These are phyloP conservation scores for Sylvia borin DNA, from an alignment of 2,797 vertebrate genomes.

Conservation along the genomic window DNA sequence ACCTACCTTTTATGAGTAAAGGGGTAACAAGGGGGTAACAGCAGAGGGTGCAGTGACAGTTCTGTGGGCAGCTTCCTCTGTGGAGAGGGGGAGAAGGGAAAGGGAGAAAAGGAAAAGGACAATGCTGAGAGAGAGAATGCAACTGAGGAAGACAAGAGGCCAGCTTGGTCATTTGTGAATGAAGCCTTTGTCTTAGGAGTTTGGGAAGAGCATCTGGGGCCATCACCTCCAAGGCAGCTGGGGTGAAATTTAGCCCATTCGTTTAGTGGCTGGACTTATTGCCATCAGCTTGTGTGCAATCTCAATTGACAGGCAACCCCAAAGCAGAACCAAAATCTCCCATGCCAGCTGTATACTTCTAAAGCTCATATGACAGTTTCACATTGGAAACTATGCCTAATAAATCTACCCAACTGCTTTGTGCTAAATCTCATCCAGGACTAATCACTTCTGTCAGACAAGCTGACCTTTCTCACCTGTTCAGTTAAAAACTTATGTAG, in stretches of 20 bases:
- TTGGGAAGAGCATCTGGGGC: not conserved
- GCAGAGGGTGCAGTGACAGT: not conserved
- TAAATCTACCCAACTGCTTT: not conserved
- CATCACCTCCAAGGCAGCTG: not conserved
- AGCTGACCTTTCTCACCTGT: not conserved
- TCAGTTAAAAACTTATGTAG: not conserved
- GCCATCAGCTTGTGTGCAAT: not conserved
- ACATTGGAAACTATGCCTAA: not conserved
- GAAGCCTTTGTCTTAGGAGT: not conserved
- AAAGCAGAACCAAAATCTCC: not conserved
- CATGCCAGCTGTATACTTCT: not conserved
- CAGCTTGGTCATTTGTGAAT: not conserved
- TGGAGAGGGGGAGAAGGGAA: fast-evolving
- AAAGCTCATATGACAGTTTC: not conserved
- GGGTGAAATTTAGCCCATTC: not conserved
- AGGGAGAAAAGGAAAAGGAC: not conserved
- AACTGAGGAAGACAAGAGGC: not conserved
- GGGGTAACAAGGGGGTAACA: not conserved
- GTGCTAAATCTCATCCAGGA: not conserved
- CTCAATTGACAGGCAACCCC: not conserved
- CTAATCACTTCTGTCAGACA: not conserved
- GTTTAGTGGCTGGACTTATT: not conserved
- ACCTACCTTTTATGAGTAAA: not conserved
- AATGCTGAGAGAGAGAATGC: not conserved
- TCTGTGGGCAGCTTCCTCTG: not conserved